Conservation (phyloP, 2,113 vertebrate genomes). For the Myxocyprinus asiaticus region DNA sequence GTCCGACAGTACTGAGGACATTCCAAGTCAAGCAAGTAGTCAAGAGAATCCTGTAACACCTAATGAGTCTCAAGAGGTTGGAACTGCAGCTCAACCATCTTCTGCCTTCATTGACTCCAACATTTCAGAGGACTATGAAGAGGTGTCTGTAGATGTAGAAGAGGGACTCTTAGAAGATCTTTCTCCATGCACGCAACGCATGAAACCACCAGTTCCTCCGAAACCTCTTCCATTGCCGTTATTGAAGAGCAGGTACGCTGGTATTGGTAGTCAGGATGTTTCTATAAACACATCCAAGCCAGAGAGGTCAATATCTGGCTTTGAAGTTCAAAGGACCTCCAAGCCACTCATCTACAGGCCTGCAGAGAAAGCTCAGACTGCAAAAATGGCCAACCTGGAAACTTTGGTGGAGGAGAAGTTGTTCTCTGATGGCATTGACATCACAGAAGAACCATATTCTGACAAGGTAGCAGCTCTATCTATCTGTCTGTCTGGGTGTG, state of each 20-base stretch:
- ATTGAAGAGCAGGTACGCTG: slow-evolving; percentile 6
- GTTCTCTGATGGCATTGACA: slow-evolving; percentile 75
- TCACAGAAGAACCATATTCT: slow-evolving; percentile 82
- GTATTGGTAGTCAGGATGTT: background rate
- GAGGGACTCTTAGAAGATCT: background rate
- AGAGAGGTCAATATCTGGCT: slow-evolving; percentile 10
- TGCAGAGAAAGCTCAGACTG: slow-evolving; percentile 69
- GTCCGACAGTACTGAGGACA: background rate
- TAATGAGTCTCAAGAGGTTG: slow-evolving; percentile 11
- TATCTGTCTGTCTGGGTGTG: background rate
- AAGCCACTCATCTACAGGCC: slow-evolving; percentile 63
- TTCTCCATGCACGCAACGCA: slow-evolving; percentile 9
- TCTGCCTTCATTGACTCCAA: slow-evolving; percentile 13
- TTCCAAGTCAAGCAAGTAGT: background rate
- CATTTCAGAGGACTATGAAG: slow-evolving; percentile 15
- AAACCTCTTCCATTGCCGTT: slow-evolving; percentile 21
- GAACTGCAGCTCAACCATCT: background rate
- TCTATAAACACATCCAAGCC: background rate
- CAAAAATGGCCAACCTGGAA: slow-evolving; percentile 71
- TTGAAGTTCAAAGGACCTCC: slow-evolving; percentile 4
- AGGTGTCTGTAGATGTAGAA: slow-evolving; percentile 6
- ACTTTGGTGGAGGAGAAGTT: slow-evolving; percentile 77
- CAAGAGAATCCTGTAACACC: background rate
- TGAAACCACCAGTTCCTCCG: slow-evolving; percentile 35
- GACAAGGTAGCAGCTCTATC: slow-evolving; percentile 73